These are phyloP conservation scores for Caradrina clavipalpis DNA, from an alignment of 2,888 invertebrate genomes.

Conservation along the genomic window DNA sequence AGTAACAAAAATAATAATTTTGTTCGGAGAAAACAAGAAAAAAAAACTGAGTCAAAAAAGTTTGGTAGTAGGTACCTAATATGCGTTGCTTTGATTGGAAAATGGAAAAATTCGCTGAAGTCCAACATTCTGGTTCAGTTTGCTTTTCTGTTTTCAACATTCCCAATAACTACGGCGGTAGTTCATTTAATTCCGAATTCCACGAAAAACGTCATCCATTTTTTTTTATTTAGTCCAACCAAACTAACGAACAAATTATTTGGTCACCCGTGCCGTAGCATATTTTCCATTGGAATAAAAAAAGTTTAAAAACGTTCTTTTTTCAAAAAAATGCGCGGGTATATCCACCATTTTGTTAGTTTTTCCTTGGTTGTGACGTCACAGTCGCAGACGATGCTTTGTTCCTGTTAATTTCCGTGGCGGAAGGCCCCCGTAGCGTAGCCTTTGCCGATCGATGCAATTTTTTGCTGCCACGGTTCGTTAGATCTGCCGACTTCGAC, in stretches of 20 bases:
- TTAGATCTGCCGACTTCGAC: slow-evolving; percentile 32
- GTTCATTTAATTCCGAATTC: slow-evolving; percentile 7
- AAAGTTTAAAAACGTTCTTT: background rate
- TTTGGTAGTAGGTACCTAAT: no score
- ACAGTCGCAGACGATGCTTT: slow-evolving; percentile 31
- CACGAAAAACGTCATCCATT: background rate
- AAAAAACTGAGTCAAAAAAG: background rate
- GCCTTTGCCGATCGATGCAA: slow-evolving; percentile 42
- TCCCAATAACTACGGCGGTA: background rate
- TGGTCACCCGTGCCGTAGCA: background rate
- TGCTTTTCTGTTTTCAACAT: background rate
- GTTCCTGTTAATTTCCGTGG: slow-evolving; percentile 61
- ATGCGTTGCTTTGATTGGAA: no score
- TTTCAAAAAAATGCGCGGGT: slow-evolving; percentile 13
- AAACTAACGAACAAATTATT: slow-evolving; percentile 2
- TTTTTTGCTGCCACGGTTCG: slow-evolving; percentile 45
- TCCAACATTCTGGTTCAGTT: background rate
- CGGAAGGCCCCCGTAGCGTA: slow-evolving; percentile 46
- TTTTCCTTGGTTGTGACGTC: slow-evolving; percentile 33
- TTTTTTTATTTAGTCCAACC: no score
- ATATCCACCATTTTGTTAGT: slow-evolving; percentile 19
- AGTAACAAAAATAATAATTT: no score
- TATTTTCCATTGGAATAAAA: background rate
- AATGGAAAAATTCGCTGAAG: background rate
- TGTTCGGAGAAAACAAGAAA: no score